Evolutionary conservation across 2,797 vertebrate species (phyloP).

Genomic region (Choloepus didactylus): DNA sequence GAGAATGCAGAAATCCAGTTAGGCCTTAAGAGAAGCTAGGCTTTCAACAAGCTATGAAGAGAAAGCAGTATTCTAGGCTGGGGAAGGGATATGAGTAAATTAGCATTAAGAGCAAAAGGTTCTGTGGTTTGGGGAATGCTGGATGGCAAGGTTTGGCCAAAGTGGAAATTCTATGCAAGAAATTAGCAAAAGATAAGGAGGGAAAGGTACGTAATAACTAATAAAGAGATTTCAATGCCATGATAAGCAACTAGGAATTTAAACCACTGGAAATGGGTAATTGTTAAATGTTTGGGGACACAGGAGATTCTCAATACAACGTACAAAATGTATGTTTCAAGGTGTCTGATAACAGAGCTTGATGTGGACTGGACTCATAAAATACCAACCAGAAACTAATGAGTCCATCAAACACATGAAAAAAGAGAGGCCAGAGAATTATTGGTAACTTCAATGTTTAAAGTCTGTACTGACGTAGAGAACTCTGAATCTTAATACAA

Average conservation of each 20-base stretch:
- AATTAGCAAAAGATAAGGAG: background rate
- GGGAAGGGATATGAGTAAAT: background rate
- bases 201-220: background rate
- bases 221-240: rapidly evolving
- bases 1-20: background rate
- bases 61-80: background rate
- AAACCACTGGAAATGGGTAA: background rate
- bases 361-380: background rate
- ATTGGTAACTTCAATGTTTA: background rate
- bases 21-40: background rate
- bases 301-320: background rate
- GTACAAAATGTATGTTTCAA: background rate
- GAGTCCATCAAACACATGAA: background rate
- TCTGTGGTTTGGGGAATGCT: background rate
- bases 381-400: background rate
- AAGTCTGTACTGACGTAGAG: background rate
- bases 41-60: background rate
- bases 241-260: background rate
- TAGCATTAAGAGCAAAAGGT: background rate
- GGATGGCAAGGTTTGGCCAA: background rate
- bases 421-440: too few species aligned
- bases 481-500: background rate
- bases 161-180: background rate
- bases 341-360: background rate
- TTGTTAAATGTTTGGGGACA: too few species aligned